Percentiles rank a stretch among this genome's conserved stretches.
phyloP scores from a whole-genome alignment of 1,140 invertebrate genomes.

The Drosophila miranda region DNA sequence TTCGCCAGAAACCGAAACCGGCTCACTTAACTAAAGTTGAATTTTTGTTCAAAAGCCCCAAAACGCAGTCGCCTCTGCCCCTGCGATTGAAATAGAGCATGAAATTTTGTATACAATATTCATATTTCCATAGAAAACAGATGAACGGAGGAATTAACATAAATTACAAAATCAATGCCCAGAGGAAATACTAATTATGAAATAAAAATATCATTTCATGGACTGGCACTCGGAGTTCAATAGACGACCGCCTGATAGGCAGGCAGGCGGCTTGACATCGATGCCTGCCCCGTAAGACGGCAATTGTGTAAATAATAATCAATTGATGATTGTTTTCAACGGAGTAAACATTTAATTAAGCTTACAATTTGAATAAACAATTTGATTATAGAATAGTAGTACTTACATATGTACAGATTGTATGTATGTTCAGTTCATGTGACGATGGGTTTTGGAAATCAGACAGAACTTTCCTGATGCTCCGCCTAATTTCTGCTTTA shows the following conservation, averaged over 20 bases:
- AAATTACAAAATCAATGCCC: conserved; percentile 59
- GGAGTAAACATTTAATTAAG: conserved; percentile 55
- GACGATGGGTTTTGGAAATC: neutral
- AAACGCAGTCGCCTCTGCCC: conserved; percentile 1
- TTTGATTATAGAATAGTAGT: conserved; percentile 42
- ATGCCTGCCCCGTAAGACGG: conserved; percentile 13
- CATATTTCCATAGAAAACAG: conserved; percentile 41
- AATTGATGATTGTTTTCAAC: conserved; percentile 38
- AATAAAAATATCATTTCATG: conserved; percentile 63
- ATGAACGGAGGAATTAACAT: conserved; percentile 41
- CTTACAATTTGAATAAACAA: conserved; percentile 46
- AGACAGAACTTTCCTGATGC: neutral
- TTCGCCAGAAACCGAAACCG: conserved; percentile 41
- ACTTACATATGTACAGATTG: neutral
- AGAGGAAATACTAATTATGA: conserved; percentile 53
- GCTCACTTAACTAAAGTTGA: conserved; percentile 21
- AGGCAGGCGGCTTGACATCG: conserved; percentile 8
- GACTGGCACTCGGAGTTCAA: conserved; percentile 48
- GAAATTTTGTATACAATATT: conserved; percentile 44
- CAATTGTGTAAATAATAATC: conserved; percentile 43
- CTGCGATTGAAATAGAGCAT: conserved; percentile 27
- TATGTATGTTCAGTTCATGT: neutral
- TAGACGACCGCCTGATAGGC: conserved; percentile 28
- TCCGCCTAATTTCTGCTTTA: neutral
- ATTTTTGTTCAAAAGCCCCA: conserved; percentile 4